These are phyloP conservation scores for Corythaixoides concolor DNA, from an alignment of 2,113 vertebrate genomes.

Conservation along the genomic window DNA sequence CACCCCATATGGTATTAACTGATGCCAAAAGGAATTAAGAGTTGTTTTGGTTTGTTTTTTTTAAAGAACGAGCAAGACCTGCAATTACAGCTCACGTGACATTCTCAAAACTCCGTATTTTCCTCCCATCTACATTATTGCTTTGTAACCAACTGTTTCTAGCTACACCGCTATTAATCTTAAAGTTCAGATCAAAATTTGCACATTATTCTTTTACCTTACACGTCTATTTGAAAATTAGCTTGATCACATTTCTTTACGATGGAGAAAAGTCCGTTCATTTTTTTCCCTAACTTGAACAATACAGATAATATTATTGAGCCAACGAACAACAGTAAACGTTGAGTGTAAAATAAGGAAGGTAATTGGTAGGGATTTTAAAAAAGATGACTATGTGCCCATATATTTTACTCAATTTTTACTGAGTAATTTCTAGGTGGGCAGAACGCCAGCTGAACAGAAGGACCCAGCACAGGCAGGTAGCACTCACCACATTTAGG, in stretches of 20 bases:
- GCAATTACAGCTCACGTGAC: neutral
- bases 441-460: slow-evolving; percentile 41
- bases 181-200: neutral
- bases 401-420: neutral
- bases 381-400: neutral
- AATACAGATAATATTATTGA: neutral
- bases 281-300: neutral
- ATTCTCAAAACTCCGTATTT: neutral
- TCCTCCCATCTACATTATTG: neutral
- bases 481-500: neutral
- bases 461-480: neutral
- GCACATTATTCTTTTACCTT: neutral
- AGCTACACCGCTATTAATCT: neutral
- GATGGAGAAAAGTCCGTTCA: neutral
- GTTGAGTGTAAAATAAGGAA: neutral
- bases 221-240: neutral
- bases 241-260: neutral
- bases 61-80: neutral
- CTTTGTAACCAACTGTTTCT: neutral
- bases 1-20: neutral
- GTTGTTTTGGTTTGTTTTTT: neutral
- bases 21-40: neutral
- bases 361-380: neutral
- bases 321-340: neutral
- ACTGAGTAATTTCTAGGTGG: slow-evolving; percentile 1